phyloP scores from a whole-genome alignment of 2,888 invertebrate species.

The Drosophila siamana region DNA sequence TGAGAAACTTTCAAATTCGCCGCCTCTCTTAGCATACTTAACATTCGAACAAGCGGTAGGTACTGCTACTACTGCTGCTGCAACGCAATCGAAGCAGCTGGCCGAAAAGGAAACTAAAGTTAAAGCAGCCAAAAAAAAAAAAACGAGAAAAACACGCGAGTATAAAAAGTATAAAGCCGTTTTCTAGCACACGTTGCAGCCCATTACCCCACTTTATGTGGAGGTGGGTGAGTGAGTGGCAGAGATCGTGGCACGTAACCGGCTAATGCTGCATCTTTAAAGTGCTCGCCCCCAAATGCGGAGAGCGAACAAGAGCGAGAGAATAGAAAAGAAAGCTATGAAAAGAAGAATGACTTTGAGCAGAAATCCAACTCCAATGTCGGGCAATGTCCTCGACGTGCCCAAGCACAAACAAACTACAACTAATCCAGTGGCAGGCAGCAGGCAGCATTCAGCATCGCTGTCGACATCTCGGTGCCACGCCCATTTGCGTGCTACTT shows the following conservation, averaged over 20 bases:
- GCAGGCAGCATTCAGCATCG: too few species aligned
- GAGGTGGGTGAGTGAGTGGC: constrained; percentile 21
- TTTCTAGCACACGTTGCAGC: constrained; percentile 64
- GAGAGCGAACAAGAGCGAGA: constrained; percentile 7
- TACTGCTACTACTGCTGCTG: too few species aligned
- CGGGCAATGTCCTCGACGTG: constrained; percentile 44
- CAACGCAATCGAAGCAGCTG: constrained; percentile 59
- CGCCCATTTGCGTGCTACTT: constrained; percentile 51
- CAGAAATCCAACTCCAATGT: constrained; percentile 34
- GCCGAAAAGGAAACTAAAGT: constrained; percentile 19
- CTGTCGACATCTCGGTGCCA: neutral
- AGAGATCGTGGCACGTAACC: constrained; percentile 66
- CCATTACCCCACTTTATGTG: constrained; percentile 63
- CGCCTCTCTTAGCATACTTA: constrained; percentile 47
- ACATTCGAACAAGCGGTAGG: constrained; percentile 59
- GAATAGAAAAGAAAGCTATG: neutral
- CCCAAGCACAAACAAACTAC: constrained; percentile 61
- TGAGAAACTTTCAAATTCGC: constrained; percentile 54
- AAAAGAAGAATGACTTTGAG: neutral
- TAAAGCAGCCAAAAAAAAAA: constrained; percentile 22
- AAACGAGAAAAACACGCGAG: neutral
- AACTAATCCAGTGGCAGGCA: constrained; percentile 74
- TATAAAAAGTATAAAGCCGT: constrained; percentile 29
- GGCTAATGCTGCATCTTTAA: constrained; percentile 77
- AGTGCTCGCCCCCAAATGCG: constrained; percentile 41